These are phyloP conservation scores for Acrocyrtus sp. DNA, from an alignment of 2,888 invertebrate genomes.

Conservation along the genomic window DNA sequence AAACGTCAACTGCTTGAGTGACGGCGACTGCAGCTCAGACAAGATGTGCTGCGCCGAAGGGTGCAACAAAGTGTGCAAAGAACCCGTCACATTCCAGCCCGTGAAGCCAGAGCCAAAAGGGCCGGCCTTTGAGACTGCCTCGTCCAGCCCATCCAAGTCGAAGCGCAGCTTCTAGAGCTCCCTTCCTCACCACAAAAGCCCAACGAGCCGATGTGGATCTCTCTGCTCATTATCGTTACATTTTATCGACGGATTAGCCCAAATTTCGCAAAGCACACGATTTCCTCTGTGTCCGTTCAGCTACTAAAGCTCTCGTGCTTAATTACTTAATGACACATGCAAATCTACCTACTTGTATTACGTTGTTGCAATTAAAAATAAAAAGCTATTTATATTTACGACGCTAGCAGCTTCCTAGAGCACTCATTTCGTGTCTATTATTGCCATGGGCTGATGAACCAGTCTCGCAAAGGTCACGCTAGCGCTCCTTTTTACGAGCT, in stretches of 20 bases:
- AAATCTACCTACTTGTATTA: too few species aligned
- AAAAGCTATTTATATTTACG: not conserved
- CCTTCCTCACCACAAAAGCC: not conserved
- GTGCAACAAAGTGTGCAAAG: slow-evolving; percentile 42
- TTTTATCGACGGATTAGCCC: too few species aligned
- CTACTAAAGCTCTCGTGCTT: too few species aligned
- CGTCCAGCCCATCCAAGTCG: too few species aligned
- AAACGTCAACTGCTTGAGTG: slow-evolving; percentile 17
- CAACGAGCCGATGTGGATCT: not conserved
- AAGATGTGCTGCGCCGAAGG: slow-evolving; percentile 40
- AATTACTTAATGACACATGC: too few species aligned
- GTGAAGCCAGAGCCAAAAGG: slow-evolving; percentile 26
- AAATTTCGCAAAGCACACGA: too few species aligned
- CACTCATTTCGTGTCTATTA: not conserved
- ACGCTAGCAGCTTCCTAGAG: not conserved
- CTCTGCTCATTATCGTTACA: not conserved
- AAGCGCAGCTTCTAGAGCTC: too few species aligned
- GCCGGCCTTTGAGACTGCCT: not conserved
- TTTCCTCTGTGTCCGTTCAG: too few species aligned
- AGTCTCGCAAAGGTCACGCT: not conserved
- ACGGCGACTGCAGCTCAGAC: slow-evolving; percentile 23
- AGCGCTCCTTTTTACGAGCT: not conserved
- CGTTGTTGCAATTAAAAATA: too few species aligned
- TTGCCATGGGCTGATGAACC: too few species aligned
- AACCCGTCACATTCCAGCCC: slow-evolving; percentile 36